Evolutionary conservation across 2,113 vertebrate genomes (phyloP), one percentile per base, ranked within the genome.

Genomic region (Acinonyx jubatus): DNA sequence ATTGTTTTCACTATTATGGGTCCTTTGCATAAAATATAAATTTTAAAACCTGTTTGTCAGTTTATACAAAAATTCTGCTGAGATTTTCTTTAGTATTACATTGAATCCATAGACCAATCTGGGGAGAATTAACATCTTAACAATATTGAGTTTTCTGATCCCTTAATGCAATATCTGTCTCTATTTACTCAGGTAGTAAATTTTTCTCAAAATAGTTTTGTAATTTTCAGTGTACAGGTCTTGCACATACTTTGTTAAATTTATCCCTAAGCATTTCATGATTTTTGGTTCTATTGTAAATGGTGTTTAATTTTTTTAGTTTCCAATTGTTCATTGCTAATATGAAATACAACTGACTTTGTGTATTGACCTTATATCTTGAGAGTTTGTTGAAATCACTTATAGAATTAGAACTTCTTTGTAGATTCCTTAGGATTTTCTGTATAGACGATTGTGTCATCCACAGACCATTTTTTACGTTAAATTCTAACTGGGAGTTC

Each of bases 351-450:
- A 87, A 55, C 48, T 85, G 11, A 87, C 65, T 41, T 68, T 87
- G 36, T 86, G 48, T 87, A 33, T 79, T 79, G 71, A 79, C 0
- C n/a, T 79, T 68, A n/a, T 69, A 52, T n/a, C 19, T 83, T 57
- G 36, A 79, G 48, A 94, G 36, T 31, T 69, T 87, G 14, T 68
- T 94, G 61, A 87, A 79, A 94, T 79, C 83, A 79, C 6, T 2
- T 94, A 68, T 6, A 69, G 7, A 45, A 55, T 36, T 79, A 79
- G 73, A n/a, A 87, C 73, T 65, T 87, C 78, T 57, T 27, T 68
- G 57, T 93, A 79, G 61, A 86, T 93, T 87, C n/a, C 61, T 78
- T 66, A 41, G 71, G 29, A 86, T 55, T 78, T 93, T 86, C n/a
- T 78, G 38, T 85, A 65, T 38, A 38, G 91, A 45, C 29, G 38